A percentile compares a stretch with the other conserved stretches of the same genome.
Conservation (phyloP, 2,888 invertebrate genomes). For the Caenorhabditis auriculariae region DNA sequence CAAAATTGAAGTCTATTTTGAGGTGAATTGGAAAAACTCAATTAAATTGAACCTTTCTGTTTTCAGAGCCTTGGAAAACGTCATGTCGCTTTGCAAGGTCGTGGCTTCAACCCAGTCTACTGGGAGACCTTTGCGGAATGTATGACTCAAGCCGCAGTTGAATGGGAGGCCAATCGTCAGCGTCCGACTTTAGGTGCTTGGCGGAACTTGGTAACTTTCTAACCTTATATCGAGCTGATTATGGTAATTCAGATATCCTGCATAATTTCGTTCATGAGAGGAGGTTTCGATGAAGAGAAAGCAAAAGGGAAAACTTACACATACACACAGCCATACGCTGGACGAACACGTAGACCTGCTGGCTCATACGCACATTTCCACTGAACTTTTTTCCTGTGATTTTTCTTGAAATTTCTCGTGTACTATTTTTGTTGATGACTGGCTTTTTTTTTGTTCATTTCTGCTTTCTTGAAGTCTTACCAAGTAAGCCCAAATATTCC, state of each 20-base stretch:
- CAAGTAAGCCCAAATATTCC: too few species aligned
- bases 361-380: too few species aligned
- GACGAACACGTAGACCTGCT: too few species aligned
- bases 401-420: too few species aligned
- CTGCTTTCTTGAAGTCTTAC: too few species aligned
- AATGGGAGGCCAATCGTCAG: conserved; percentile 54
- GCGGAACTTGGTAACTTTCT: conserved; percentile 45
- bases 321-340: too few species aligned
- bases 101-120: conserved; percentile 63
- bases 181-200: conserved; percentile 57
- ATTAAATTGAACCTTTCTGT: not conserved
- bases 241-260: conserved; percentile 42
- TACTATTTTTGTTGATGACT: too few species aligned
- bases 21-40: conserved; percentile 15
- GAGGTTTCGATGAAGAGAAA: conserved; percentile 58
- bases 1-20: conserved; percentile 55
- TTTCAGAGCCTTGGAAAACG: conserved; percentile 53
- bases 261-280: conserved; percentile 59
- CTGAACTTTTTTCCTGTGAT: too few species aligned
- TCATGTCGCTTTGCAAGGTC: conserved; percentile 53
- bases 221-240: not conserved
- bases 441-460: too few species aligned
- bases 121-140: conserved; percentile 64
- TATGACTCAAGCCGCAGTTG: conserved; percentile 57
- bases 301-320: conserved; percentile 23